phyloP scores from a whole-genome alignment of 2,797 vertebrate species.

The Etheostoma nigrum region DNA sequence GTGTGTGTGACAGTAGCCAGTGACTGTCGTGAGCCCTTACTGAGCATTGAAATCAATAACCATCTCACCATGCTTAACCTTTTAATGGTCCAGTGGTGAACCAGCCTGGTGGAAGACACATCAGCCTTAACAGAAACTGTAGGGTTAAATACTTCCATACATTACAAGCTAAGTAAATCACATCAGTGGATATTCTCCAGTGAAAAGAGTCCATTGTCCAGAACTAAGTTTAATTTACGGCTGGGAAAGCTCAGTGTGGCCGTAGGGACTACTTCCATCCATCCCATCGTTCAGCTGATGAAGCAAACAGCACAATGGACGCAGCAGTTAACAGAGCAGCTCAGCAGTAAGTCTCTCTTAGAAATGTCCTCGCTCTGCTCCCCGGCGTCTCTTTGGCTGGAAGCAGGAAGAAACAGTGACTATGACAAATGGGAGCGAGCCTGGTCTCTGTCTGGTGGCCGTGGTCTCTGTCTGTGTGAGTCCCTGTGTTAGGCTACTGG shows the following conservation, averaged over 20 bases:
- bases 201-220: conserved; percentile 52
- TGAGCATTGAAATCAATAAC: conserved; percentile 63
- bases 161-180: conserved; percentile 23
- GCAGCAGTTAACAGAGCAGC: conserved; percentile 42
- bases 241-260: conserved; percentile 60
- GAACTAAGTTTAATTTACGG: conserved; percentile 54
- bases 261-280: conserved; percentile 44
- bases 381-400: conserved; percentile 73
- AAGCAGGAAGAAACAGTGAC: conserved; percentile 60
- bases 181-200: conserved; percentile 41
- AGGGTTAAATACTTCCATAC: conserved; percentile 48
- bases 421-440: conserved; percentile 67
- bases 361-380: conserved; percentile 59
- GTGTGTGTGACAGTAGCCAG: conserved; percentile 59
- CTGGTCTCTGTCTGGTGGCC: conserved; percentile 63
- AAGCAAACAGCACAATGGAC: conserved; percentile 48
- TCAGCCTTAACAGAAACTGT: conserved; percentile 24
- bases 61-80: conserved; percentile 56
- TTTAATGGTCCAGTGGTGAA: conserved; percentile 49
- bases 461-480: conserved; percentile 55
- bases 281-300: conserved; percentile 52
- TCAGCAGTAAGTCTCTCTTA: conserved; percentile 57
- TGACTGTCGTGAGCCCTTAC: conserved; percentile 50
- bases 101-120: conserved; percentile 13
- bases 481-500: conserved; percentile 49